phyloP scores from a whole-genome alignment of 2,113 vertebrate genomes.

The Trochalopteron elliotii region DNA sequence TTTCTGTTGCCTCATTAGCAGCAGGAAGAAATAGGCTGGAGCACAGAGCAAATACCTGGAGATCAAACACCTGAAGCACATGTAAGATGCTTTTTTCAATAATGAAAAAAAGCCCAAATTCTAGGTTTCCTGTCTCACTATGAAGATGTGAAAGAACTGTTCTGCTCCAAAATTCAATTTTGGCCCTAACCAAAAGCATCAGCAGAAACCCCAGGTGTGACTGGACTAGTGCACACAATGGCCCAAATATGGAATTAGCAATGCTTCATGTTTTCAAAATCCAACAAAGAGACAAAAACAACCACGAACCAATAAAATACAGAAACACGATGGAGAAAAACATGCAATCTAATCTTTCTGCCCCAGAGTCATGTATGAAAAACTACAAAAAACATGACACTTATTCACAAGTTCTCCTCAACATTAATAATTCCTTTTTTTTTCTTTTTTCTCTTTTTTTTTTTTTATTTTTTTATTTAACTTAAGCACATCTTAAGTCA shows the following conservation, averaged over 20 bases:
- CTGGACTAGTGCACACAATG: conserved; percentile 11
- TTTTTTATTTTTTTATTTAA: neutral
- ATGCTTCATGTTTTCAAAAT: neutral
- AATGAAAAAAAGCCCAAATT: neutral
- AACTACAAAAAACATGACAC: neutral
- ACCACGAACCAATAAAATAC: conserved; percentile 39
- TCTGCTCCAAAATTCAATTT: neutral
- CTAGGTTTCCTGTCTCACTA: neutral
- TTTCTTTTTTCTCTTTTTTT: neutral
- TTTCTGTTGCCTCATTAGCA: conserved; percentile 14
- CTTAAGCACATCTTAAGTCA: conserved; percentile 16
- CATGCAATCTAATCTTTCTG: conserved; percentile 38
- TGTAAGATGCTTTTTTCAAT: neutral
- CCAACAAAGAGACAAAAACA: conserved; percentile 1
- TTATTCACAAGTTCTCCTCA: conserved; percentile 19
- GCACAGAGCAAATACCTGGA: neutral
- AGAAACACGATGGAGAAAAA: conserved; percentile 48
- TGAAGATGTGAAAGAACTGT: neutral
- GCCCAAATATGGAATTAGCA: neutral
- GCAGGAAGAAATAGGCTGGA: conserved; percentile 27
- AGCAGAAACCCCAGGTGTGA: neutral
- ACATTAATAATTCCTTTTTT: neutral
- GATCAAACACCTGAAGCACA: neutral
- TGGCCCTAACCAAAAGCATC: neutral
- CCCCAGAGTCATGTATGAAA: conserved; percentile 25